These are phyloP conservation scores for Chloebia gouldiae DNA, from an alignment of 2,113 vertebrate genomes.

Conservation along the genomic window DNA sequence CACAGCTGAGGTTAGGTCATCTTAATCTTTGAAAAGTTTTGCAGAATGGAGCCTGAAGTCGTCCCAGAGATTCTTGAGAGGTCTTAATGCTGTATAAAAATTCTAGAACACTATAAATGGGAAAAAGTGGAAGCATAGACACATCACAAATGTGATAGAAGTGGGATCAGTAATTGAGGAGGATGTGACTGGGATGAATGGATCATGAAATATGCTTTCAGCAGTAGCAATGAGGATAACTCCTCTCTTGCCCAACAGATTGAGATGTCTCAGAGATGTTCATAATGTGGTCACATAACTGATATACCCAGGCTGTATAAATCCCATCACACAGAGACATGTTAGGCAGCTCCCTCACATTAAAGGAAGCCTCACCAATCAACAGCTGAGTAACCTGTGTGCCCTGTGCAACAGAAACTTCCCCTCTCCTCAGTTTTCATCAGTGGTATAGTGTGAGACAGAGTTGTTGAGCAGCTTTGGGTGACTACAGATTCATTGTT, in stretches of 20 bases:
- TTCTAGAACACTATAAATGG: neutral
- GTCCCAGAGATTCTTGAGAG: neutral
- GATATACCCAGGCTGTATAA: neutral
- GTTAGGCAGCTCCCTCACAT: neutral
- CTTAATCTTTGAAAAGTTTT: neutral
- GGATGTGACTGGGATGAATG: neutral
- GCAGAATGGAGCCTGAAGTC: neutral
- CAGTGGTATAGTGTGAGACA: neutral
- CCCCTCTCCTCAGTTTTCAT: neutral
- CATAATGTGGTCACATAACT: accelerated
- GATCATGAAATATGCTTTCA: neutral
- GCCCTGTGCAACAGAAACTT: neutral
- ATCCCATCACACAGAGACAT: neutral
- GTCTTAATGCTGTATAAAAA: neutral
- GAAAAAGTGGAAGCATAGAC: neutral
- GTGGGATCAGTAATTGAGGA: neutral
- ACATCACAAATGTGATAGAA: neutral
- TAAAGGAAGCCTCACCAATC: neutral
- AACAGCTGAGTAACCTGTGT: neutral
- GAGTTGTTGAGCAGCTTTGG: neutral
- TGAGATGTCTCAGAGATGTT: neutral
- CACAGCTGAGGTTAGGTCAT: neutral
- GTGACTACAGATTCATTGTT: neutral
- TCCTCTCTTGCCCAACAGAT: neutral
- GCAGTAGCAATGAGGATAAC: neutral